Base-by-base conservation (phyloP, 2,888 invertebrate species). In the Limnephilus rhombicus region DNA sequence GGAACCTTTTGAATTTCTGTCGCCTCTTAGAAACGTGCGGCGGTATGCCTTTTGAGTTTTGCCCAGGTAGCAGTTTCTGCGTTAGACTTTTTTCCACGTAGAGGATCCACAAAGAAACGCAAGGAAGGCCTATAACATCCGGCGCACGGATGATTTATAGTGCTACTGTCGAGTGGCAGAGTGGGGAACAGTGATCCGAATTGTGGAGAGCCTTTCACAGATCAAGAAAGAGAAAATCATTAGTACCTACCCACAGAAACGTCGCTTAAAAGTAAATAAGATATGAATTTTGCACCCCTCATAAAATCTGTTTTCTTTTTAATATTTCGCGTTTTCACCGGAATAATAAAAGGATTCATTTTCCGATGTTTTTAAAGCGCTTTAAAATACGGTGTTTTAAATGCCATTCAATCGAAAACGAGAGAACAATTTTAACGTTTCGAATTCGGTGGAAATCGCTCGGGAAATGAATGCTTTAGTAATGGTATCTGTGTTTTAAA, bases 141-240 rank as follows among this genome's bases (percentile, higher is more conserved):
- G 87, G 87, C 68, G 87, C 53, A 86, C 53, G 34, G 68, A 87
- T 87, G 87, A 87, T 87, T 87, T 87, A 87, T 87, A 29, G 87
- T 31, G 68, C 31, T 49, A 24, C 37, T 41, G 45, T 15, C 24
- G 45, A 86, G 29, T 45, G 49, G 85, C 45, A 29, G 45, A 45
- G 45, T 29, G 45, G 45, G 85, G 85, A 41, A 45, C 85, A 31
- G 53, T 53, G 87, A 87, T 87, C 49, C 87, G 68, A 34, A 87
- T 68, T 68, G 49, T 68, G n/a, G 15, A 24, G 37, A 87, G 31
- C 34, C 18, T 34, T 31, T 53, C 9, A 37, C 34, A 68, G 68
- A 68, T 68, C 53, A 68, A 87, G 37, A 34, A 82, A 82, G 82
- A 29, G 13, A 34, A 82, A 29, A 82, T 34, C 31, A 82, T 34